Conservation (phyloP, 2,888 invertebrate species). For the Callinectes sapidus region DNA sequence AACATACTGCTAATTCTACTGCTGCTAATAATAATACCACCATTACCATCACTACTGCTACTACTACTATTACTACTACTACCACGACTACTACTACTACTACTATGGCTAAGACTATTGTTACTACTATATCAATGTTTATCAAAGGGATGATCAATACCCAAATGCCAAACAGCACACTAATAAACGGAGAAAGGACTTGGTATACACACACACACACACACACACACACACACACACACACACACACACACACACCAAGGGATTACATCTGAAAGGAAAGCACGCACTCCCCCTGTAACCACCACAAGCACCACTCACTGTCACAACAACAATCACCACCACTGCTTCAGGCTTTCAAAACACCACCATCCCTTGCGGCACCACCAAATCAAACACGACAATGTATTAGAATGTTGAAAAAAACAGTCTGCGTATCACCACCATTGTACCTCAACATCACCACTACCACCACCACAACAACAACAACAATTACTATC, state of each 20-base stretch:
- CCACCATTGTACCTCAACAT: not conserved
- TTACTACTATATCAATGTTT: not conserved
- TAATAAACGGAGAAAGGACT: not conserved
- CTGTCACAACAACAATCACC: not conserved
- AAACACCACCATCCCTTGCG: not conserved
- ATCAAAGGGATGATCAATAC: not conserved
- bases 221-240: constrained; percentile 39
- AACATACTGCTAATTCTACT: too few relatives aligned
- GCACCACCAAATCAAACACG: too few relatives aligned
- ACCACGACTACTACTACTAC: too few relatives aligned
- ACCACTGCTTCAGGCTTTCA: not conserved
- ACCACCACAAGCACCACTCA: not conserved
- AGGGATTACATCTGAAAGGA: not conserved
- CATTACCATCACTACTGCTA: too few relatives aligned
- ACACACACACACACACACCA: constrained; percentile 15
- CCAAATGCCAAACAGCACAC: not conserved
- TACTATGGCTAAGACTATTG: too few relatives aligned
- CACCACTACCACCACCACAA: not conserved
- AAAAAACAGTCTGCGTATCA: too few relatives aligned
- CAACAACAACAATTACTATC: not conserved
- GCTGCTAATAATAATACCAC: too few relatives aligned
- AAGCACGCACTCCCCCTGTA: not conserved
- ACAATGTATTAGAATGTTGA: too few relatives aligned
- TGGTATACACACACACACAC: not conserved
- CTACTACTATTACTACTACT: too few relatives aligned